Evolutionary conservation across 2,113 vertebrate genomes (phyloP).

Genomic region (Sus scrofa): DNA sequence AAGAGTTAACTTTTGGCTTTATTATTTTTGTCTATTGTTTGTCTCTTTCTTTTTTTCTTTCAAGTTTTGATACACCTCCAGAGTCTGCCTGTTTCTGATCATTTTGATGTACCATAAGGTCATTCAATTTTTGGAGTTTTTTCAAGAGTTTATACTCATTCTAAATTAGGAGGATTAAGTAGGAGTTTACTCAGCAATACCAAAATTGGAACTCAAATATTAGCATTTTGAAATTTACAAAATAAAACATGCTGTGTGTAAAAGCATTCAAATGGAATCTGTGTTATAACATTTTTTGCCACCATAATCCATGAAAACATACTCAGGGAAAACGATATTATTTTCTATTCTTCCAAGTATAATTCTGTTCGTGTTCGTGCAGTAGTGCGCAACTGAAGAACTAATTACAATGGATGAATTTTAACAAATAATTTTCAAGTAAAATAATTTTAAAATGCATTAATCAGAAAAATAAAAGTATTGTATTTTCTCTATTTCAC

Average conservation of each 20-base stretch:
- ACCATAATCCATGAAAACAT: background rate
- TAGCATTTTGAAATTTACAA: background rate
- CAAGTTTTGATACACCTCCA: background rate
- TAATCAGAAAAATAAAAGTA: background rate
- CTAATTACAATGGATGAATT: background rate
- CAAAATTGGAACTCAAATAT: background rate
- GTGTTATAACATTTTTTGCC: background rate
- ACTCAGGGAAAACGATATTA: background rate
- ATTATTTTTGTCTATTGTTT: background rate
- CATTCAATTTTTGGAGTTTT: background rate
- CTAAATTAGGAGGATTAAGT: too few species aligned
- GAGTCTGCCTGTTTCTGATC: background rate
- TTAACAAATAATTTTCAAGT: background rate
- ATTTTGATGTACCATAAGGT: background rate
- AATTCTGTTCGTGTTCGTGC: background rate
- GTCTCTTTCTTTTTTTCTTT: background rate
- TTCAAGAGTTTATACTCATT: background rate
- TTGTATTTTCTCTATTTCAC: background rate
- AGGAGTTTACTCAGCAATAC: background rate
- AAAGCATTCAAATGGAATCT: background rate
- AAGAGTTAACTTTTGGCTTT: background rate
- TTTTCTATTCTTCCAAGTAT: background rate
- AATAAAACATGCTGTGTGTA: background rate
- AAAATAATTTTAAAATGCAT: background rate
- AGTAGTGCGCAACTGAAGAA: background rate